Evolutionary conservation across 2,888 invertebrate species (phyloP).

Genomic region (Candidula unifasciata): DNA sequence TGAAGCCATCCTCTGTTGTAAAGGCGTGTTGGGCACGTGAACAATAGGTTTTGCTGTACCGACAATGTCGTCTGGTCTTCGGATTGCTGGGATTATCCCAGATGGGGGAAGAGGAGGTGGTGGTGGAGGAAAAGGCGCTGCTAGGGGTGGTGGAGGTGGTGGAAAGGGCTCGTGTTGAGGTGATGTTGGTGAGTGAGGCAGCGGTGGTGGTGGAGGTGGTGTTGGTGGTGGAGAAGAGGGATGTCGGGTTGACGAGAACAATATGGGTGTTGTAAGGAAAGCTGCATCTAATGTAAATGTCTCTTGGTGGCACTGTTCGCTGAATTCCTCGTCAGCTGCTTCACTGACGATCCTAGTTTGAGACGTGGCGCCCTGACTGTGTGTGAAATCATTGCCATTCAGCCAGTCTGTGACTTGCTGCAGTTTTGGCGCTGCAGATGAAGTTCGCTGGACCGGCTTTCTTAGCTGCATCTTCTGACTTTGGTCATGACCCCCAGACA

Average conservation of each 20-base stretch:
- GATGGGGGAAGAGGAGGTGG: neutral
- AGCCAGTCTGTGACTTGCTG: slow-evolving; percentile 45
- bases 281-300: neutral
- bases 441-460: slow-evolving; percentile 1
- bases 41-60: too few species aligned
- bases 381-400: slow-evolving; percentile 42
- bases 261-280: too few species aligned
- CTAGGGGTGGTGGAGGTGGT: neutral
- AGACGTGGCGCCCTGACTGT: neutral
- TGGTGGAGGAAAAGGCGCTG: neutral
- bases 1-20: neutral
- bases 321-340: neutral
- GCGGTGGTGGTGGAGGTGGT: neutral
- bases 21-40: neutral
- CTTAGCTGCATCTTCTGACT: neutral
- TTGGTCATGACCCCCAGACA: slow-evolving; percentile 3
- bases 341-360: neutral
- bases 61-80: neutral
- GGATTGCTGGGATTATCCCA: neutral
- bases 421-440: slow-evolving; percentile 38
- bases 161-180: neutral
- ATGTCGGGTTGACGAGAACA: too few species aligned
- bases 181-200: neutral
- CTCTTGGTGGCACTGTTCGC: neutral
- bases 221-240: neutral